phyloP scores from a whole-genome alignment of 2,888 invertebrate genomes.

The Lathronympha strigana region DNA sequence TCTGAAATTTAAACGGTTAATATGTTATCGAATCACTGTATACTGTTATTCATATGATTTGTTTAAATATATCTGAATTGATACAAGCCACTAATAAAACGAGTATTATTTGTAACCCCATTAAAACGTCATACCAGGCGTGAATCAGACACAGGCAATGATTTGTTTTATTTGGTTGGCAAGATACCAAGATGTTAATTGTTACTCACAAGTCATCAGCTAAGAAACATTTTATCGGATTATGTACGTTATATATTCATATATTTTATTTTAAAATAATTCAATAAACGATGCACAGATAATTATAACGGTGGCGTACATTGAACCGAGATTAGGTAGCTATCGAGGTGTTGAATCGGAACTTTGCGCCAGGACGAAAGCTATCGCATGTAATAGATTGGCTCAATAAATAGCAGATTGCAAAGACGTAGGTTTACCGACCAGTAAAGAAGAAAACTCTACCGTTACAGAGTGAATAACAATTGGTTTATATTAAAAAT shows the following conservation, averaged over 20 bases:
- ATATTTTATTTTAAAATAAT: no score
- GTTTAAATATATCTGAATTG: slow-evolving; percentile 21
- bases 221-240: slow-evolving; percentile 26
- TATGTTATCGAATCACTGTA: slow-evolving; percentile 29
- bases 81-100: slow-evolving; percentile 29
- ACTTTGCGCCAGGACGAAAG: neutral
- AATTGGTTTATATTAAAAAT: neutral
- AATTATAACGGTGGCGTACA: neutral
- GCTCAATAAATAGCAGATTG: slow-evolving; percentile 6
- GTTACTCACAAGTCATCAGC: slow-evolving; percentile 40
- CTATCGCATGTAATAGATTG: neutral
- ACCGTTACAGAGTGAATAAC: neutral
- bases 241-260: slow-evolving; percentile 11
- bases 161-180: slow-evolving; percentile 43
- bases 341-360: neutral
- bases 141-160: slow-evolving; percentile 41
- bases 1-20: slow-evolving; percentile 11
- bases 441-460: neutral
- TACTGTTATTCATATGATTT: slow-evolving; percentile 15
- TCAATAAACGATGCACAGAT: neutral
- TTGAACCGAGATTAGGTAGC: slow-evolving; percentile 4
- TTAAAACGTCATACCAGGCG: slow-evolving; percentile 39
- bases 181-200: slow-evolving; percentile 43
- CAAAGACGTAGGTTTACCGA: neutral
- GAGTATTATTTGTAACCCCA: slow-evolving; percentile 35